These are phyloP conservation scores for Fulica atra DNA, from an alignment of 2,113 vertebrate genomes.

Conservation along the genomic window DNA sequence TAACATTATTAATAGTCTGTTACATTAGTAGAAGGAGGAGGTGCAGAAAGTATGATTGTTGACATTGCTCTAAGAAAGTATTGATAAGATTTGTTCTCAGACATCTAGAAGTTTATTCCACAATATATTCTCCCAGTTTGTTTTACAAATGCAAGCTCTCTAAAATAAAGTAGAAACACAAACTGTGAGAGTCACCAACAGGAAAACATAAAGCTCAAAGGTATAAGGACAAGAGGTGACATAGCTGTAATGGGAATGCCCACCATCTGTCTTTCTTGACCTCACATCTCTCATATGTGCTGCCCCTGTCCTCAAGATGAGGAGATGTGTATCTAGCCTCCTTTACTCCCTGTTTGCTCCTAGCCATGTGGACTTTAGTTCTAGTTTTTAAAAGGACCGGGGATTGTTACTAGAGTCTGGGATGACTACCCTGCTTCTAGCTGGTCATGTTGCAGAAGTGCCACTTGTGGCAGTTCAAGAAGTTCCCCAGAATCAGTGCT, in stretches of 20 bases:
- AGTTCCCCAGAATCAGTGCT: neutral
- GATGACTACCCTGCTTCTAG: neutral
- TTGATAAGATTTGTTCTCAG: neutral
- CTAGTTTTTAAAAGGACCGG: neutral
- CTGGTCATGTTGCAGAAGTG: no score
- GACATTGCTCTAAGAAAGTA: neutral
- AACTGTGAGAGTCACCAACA: neutral
- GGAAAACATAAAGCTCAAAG: neutral
- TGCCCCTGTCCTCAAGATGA: neutral
- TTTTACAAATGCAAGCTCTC: neutral
- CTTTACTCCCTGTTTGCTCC: neutral
- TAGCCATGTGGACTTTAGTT: neutral
- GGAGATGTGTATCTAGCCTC: neutral
- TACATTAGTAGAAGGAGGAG: neutral
- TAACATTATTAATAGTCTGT: neutral
- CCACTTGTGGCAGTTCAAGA: neutral
- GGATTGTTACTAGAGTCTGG: neutral
- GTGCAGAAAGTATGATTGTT: neutral
- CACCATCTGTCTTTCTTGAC: conserved; percentile 51
- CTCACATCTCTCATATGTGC: neutral
- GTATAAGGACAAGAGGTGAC: conserved; percentile 3
- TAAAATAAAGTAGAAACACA: neutral
- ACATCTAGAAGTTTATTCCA: neutral
- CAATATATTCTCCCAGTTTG: neutral
- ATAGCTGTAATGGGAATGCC: neutral